phyloP scores from a whole-genome alignment of 1,140 invertebrate species.

The Pseudomyrmex dendroicus region DNA sequence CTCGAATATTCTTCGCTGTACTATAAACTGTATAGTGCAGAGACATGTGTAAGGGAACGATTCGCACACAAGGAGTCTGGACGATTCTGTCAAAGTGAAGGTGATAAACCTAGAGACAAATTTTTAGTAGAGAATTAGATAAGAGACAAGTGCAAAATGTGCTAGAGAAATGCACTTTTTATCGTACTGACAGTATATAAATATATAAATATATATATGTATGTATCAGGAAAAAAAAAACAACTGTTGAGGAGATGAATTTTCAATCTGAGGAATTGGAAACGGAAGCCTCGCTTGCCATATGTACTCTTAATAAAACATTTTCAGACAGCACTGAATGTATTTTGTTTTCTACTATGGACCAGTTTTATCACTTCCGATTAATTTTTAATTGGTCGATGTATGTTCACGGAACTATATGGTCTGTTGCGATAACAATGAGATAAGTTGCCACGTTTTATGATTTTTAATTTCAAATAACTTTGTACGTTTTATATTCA shows the following conservation, averaged over 20 bases:
- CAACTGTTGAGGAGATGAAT: slow-evolving; percentile 64
- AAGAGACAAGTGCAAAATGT: slow-evolving; percentile 62
- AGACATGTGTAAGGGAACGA: slow-evolving; percentile 55
- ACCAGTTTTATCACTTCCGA: too few species aligned
- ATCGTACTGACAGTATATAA: slow-evolving; percentile 70
- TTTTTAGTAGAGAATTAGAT: slow-evolving; percentile 68
- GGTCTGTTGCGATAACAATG: background rate
- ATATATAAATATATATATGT: slow-evolving; percentile 63
- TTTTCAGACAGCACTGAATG: slow-evolving; percentile 69
- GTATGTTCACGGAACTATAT: background rate
- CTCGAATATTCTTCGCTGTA: slow-evolving; percentile 64
- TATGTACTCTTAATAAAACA: slow-evolving; percentile 77
- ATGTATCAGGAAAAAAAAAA: slow-evolving; percentile 67
- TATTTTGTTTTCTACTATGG: slow-evolving; percentile 14
- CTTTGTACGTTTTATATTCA: too few species aligned
- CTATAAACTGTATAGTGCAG: slow-evolving; percentile 63
- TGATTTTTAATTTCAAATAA: too few species aligned
- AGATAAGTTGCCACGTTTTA: background rate
- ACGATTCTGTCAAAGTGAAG: slow-evolving; percentile 54
- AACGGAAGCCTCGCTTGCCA: slow-evolving; percentile 77
- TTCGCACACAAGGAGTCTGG: slow-evolving; percentile 64
- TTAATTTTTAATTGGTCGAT: too few species aligned
- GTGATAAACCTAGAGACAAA: slow-evolving; percentile 68
- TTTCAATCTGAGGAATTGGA: slow-evolving; percentile 77
- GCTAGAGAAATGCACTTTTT: slow-evolving; percentile 67